A percentile compares a stretch with the other conserved stretches of the same genome.
Conservation (phyloP, 1,140 invertebrate genomes). For the Asbolus verrucosus region DNA sequence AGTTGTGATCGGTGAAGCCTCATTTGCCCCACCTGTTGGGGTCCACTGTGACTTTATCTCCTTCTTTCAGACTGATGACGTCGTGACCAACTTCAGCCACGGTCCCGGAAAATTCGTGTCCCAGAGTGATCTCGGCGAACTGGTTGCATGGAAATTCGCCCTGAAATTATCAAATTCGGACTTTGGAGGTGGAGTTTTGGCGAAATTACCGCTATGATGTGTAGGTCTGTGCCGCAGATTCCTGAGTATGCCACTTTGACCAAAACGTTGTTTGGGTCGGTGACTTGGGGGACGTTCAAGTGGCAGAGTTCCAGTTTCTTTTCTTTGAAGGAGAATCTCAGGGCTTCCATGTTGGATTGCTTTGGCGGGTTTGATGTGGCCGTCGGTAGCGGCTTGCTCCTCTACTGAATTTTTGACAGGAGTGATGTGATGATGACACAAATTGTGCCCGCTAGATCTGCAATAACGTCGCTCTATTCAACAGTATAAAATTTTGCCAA, state of each 20-base stretch:
- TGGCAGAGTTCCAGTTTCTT: slow-evolving; percentile 66
- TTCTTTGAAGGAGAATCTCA: slow-evolving; percentile 69
- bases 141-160: slow-evolving; percentile 72
- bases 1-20: slow-evolving; percentile 42
- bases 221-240: slow-evolving; percentile 85
- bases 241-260: slow-evolving; percentile 75
- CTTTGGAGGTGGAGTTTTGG: no score
- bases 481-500: no score
- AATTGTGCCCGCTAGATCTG: no score
- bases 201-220: slow-evolving; percentile 74
- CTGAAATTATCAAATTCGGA: no score
- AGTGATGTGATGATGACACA: background rate
- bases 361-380: no score
- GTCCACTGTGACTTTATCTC: slow-evolving; percentile 75
- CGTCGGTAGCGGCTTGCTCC: slow-evolving; percentile 1
- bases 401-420: background rate
- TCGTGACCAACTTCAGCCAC: slow-evolving; percentile 70
- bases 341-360: slow-evolving; percentile 76
- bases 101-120: slow-evolving; percentile 78
- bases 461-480: no score
- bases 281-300: slow-evolving; percentile 67
- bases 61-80: slow-evolving; percentile 71
- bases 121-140: slow-evolving; percentile 68
- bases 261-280: slow-evolving; percentile 69
- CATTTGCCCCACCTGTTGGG: slow-evolving; percentile 70